Base-by-base conservation (phyloP, 2,888 invertebrate genomes). In the Blastobasis adustella region DNA sequence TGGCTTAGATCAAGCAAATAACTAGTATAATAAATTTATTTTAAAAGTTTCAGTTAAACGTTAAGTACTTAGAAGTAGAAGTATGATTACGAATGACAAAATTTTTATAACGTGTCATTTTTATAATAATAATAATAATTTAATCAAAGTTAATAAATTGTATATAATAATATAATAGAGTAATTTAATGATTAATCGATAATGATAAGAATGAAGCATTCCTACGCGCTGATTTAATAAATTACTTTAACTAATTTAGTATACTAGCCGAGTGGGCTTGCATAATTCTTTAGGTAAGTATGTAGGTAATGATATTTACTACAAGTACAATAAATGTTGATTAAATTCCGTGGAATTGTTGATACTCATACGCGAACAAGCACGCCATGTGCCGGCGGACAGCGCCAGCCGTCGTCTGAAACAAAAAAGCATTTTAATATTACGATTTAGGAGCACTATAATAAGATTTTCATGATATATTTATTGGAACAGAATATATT, bases 241-340 rank as follows among this genome's bases (percentile, higher is more conserved):
- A 90, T 91, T 90, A 90, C 87, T 88, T 89, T 90, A 91, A 90
- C 90, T 91, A 91, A 90, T 90, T 79, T 91, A 90, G 90, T 91
- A 90, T 89, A 90, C 91, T 90, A 79, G 85, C 85, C 89, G 73
- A 78, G 73, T 69, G 74, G 82, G 82, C 83, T 81, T 74, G 82
- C 77, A 79, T 76, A 76, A 73, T 71, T 75, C 65, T 76, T 80
- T 79, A 77, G 63, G 69, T 80, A 72, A 79, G 76, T 80, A 79
- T 75, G 76, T 81, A 76, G 71, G 73, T 84, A 79, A 79, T 86
- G 84, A 86, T 88, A 86, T 85, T 83, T 71, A 74, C 82, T 86
- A 82, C 23, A 23, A 23, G 23, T 81, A 82, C 78, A 82, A 73
- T 81, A 74, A 79, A 79, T 67, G 74, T 79, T 73, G 80, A 69